Conservation (phyloP, 2,113 vertebrate species). For the Grantiella picta region DNA sequence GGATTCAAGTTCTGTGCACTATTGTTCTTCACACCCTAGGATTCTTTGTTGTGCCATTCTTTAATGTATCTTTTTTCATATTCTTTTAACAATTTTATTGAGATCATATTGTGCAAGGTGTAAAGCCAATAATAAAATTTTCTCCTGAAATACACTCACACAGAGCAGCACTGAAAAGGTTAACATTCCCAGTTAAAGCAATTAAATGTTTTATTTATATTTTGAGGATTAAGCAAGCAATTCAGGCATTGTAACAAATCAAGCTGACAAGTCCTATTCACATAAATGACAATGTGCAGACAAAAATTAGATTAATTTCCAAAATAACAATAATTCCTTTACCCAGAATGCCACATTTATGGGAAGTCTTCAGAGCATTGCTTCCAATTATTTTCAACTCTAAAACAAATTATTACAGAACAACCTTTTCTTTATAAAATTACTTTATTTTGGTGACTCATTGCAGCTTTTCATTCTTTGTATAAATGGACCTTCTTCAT, state of each 20-base stretch:
- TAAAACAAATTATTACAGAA: slow-evolving; percentile 41
- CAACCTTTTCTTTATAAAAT: slow-evolving; percentile 58
- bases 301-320: slow-evolving; percentile 63
- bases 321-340: slow-evolving; percentile 58
- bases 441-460: slow-evolving; percentile 18
- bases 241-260: slow-evolving; percentile 55
- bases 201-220: slow-evolving; percentile 62
- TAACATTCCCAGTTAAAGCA: slow-evolving; percentile 33
- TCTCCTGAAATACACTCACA: neutral
- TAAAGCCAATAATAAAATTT: neutral
- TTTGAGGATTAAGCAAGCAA: slow-evolving; percentile 45
- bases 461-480: slow-evolving; percentile 10
- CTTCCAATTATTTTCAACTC: slow-evolving; percentile 45
- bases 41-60: neutral
- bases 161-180: slow-evolving; percentile 3
- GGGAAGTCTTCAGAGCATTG: slow-evolving; percentile 11
- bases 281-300: slow-evolving; percentile 21
- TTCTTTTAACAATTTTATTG: neutral
- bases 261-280: slow-evolving; percentile 57
- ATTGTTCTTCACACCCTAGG: neutral
- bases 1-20: neutral
- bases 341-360: slow-evolving; percentile 39
- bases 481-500: neutral
- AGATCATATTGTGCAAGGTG: neutral
- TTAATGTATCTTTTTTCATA: neutral